Evolutionary conservation across 1,140 invertebrate species (phyloP).

Genomic region (Drosophila auraria): DNA sequence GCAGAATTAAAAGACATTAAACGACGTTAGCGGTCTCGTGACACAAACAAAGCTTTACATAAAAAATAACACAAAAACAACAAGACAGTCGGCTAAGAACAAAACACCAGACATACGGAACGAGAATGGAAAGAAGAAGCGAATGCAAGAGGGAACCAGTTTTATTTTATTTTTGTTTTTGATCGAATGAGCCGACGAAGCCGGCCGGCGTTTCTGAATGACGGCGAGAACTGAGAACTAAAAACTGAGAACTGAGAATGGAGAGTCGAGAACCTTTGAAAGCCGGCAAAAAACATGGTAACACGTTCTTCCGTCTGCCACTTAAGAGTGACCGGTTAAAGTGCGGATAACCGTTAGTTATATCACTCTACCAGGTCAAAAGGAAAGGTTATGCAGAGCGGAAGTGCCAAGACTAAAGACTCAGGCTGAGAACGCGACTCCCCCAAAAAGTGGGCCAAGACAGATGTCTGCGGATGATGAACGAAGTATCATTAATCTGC

Average conservation of each 20-base stretch:
- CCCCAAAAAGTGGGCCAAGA: conserved; percentile 1
- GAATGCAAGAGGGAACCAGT: conserved; percentile 70
- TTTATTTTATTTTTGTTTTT: conserved; percentile 33
- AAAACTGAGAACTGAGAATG: conserved; percentile 17
- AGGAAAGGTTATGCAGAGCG: conserved; percentile 57
- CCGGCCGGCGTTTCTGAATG: conserved; percentile 75
- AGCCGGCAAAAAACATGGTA: conserved; percentile 27
- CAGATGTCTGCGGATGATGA: background rate
- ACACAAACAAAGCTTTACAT: conserved; percentile 56
- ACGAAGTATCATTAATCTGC: background rate
- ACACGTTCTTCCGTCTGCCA: conserved; percentile 44
- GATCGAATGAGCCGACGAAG: conserved; percentile 37
- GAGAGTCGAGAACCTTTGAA: conserved; percentile 27
- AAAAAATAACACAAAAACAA: conserved; percentile 28
- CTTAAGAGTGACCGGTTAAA: conserved; percentile 50
- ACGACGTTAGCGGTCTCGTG: conserved; percentile 64
- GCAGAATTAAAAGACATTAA: conserved; percentile 69
- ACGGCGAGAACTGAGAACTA: conserved; percentile 36
- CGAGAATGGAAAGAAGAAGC: conserved; percentile 24
- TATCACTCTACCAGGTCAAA: conserved; percentile 61
- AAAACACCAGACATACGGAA: conserved; percentile 57
- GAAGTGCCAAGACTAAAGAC: conserved; percentile 39
- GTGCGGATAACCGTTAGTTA: conserved; percentile 79
- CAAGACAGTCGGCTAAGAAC: conserved; percentile 58
- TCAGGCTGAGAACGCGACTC: conserved; percentile 35